Conservation (phyloP, 2,888 invertebrate genomes). For the Cantharis flavilabris region DNA sequence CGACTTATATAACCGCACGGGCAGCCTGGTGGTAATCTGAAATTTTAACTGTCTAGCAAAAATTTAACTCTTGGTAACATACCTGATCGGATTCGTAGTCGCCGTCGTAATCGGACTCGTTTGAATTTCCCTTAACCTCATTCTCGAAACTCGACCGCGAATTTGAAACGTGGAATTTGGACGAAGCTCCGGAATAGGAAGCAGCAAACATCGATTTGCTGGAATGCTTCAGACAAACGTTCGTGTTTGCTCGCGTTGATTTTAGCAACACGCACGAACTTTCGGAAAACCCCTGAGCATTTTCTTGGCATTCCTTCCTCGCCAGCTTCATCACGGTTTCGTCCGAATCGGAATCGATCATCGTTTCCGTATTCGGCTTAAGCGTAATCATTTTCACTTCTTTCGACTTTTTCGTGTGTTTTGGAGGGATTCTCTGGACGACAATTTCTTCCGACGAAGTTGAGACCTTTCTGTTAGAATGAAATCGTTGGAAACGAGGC, state of each 20-base stretch:
- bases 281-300: not conserved
- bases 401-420: not conserved
- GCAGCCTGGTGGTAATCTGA: not conserved
- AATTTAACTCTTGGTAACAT: not conserved
- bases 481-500: accelerated
- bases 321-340: not conserved
- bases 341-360: not conserved
- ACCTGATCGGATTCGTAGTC: conserved; percentile 4
- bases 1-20: conserved; percentile 4
- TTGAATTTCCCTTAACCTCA: accelerated
- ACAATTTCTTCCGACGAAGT: not conserved
- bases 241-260: not conserved
- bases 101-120: conserved; percentile 4
- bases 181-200: not conserved
- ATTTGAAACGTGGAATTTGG: not conserved
- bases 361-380: not conserved
- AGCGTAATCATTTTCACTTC: not conserved
- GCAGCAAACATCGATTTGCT: not conserved
- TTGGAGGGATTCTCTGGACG: not conserved
- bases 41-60: not conserved
- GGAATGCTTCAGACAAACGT: not conserved
- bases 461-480: accelerated
- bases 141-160: not conserved
- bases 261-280: not conserved
- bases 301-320: not conserved